Conservation (phyloP, 2,888 invertebrate genomes). For the Leptinotarsa peninsularis region DNA sequence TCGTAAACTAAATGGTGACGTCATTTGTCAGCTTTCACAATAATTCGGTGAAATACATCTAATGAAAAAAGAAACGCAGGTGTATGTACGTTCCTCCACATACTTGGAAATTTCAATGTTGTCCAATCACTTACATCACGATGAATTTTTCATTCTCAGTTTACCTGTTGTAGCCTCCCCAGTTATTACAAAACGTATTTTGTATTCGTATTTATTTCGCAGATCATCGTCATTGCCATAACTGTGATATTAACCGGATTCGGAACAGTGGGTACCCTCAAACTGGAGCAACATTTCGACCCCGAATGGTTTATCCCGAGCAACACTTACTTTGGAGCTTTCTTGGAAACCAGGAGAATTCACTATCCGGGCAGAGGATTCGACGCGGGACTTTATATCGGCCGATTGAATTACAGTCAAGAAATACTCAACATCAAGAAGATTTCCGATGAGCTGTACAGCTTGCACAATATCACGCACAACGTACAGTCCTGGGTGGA, state of each 20-base stretch:
- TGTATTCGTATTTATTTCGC: constrained; percentile 43
- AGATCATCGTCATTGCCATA: constrained; percentile 71
- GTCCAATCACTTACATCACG: too few species aligned
- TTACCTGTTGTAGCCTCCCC: too few species aligned
- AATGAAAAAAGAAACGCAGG: too few species aligned
- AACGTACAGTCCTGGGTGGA: constrained; percentile 74
- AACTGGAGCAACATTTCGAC: constrained; percentile 82
- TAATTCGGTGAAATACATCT: too few species aligned
- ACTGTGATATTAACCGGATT: constrained; percentile 73
- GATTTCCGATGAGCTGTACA: constrained; percentile 69
- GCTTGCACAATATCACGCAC: constrained; percentile 69
- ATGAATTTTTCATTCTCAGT: too few species aligned
- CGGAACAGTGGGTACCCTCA: constrained; percentile 73
- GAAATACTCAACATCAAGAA: constrained; percentile 72
- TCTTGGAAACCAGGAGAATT: constrained; percentile 68
- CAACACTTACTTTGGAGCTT: constrained; percentile 74
- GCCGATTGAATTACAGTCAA: constrained; percentile 73
- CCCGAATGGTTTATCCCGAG: constrained; percentile 84
- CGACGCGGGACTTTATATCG: constrained; percentile 75
- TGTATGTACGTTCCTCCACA: too few species aligned
- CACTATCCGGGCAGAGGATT: constrained; percentile 77
- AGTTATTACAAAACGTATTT: too few species aligned
- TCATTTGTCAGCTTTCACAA: too few species aligned
- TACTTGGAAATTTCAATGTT: too few species aligned
- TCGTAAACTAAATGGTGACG: too few species aligned